Conservation (phyloP, 2,113 vertebrate genomes). For the Leucopternis melanops region DNA sequence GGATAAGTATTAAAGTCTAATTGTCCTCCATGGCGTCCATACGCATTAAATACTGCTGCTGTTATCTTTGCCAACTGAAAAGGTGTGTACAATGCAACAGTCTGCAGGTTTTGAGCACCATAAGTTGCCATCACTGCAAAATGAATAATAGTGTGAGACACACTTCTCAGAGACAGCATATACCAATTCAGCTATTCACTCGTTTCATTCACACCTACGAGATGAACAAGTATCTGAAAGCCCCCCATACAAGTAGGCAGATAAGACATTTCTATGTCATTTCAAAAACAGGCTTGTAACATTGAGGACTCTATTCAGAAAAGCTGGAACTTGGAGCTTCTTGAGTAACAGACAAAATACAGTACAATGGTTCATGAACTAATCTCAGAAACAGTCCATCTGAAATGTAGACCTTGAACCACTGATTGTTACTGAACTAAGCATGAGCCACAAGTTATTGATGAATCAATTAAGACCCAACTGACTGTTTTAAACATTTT, state of each 20-base stretch:
- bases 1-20: neutral
- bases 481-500: neutral
- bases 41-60: neutral
- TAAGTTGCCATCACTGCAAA: neutral
- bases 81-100: neutral
- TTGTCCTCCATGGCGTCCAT: neutral
- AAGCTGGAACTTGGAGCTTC: neutral
- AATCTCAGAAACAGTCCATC: neutral
- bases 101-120: neutral
- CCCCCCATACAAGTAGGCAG: neutral
- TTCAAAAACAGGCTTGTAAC: neutral
- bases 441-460: neutral
- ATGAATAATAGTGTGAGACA: neutral
- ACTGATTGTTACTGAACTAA: neutral
- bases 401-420: neutral
- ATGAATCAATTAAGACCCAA: slow-evolving; percentile 3
- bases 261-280: neutral
- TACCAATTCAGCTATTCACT: neutral
- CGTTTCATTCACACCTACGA: neutral
- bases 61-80: neutral
- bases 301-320: neutral
- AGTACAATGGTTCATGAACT: neutral
- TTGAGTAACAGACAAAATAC: neutral
- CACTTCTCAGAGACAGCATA: neutral
- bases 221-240: neutral